phyloP scores from a whole-genome alignment of 2,888 invertebrate species.

The Dicycla oo region DNA sequence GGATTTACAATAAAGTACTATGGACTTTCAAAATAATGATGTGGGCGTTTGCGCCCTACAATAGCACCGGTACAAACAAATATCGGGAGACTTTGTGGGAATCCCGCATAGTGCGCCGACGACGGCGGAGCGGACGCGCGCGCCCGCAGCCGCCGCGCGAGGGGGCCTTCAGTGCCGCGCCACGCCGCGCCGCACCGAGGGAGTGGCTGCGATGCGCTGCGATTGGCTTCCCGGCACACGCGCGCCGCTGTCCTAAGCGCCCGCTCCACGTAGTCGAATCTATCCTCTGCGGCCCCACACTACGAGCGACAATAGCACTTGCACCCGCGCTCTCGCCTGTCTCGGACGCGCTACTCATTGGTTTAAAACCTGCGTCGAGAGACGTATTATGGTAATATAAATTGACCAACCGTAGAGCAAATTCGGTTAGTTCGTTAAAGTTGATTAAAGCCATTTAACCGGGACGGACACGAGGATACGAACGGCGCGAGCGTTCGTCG shows the following conservation, averaged over 20 bases:
- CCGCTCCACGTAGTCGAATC: slow-evolving; percentile 73
- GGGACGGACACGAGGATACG: slow-evolving; percentile 88
- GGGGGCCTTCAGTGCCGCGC: slow-evolving; percentile 58
- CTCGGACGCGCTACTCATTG: slow-evolving; percentile 81
- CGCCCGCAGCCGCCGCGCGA: slow-evolving; percentile 67
- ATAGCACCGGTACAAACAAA: slow-evolving; percentile 83
- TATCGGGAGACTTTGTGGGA: slow-evolving; percentile 86
- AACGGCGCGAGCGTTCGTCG: slow-evolving; percentile 87
- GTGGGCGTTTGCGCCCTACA: slow-evolving; percentile 87
- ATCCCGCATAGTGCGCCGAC: slow-evolving; percentile 84
- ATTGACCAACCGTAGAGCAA: slow-evolving; percentile 90
- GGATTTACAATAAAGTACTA: slow-evolving; percentile 87
- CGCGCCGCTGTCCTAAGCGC: slow-evolving; percentile 77
- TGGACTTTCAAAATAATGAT: slow-evolving; percentile 88
- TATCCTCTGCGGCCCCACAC: slow-evolving; percentile 73
- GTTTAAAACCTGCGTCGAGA: slow-evolving; percentile 74
- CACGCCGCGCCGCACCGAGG: slow-evolving; percentile 57
- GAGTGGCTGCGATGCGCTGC: slow-evolving; percentile 73
- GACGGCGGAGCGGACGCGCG: slow-evolving; percentile 53
- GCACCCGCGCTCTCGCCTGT: slow-evolving; percentile 60
- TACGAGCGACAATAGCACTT: slow-evolving; percentile 79
- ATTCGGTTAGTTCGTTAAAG: slow-evolving; percentile 91
- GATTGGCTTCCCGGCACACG: slow-evolving; percentile 74
- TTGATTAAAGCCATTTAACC: slow-evolving; percentile 91
- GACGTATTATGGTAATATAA: slow-evolving; percentile 90